Evolutionary conservation across 2,113 vertebrate genomes (phyloP).

Genomic region (Noturus placidus): DNA sequence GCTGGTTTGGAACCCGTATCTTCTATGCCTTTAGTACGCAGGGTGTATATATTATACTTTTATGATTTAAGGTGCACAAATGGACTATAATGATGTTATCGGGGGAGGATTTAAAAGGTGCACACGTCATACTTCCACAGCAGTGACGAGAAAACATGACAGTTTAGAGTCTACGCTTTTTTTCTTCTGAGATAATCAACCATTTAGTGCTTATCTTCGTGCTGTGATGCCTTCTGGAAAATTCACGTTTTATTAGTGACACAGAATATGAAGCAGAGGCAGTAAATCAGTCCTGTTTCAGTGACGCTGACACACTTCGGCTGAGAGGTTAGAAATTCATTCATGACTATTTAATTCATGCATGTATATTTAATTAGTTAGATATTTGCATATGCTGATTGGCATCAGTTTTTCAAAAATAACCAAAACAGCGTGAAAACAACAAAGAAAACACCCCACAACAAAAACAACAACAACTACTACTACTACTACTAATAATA

Average conservation of each 20-base stretch:
- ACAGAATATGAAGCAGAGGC: background rate
- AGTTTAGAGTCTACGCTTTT: background rate
- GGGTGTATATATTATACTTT: background rate
- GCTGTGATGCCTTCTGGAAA: background rate
- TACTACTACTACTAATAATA: too few species aligned
- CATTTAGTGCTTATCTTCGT: background rate
- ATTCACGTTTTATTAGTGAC: background rate
- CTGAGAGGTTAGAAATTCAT: background rate
- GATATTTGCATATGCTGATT: background rate
- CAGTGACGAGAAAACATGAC: background rate
- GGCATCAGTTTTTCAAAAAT: background rate
- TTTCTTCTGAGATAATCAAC: background rate
- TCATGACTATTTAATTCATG: background rate
- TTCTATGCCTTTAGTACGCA: background rate
- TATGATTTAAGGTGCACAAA: background rate
- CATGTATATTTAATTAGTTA: background rate
- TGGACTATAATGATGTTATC: too few species aligned
- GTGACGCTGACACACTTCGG: background rate
- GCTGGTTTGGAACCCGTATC: background rate
- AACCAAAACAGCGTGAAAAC: background rate
- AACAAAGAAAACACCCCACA: too few species aligned
- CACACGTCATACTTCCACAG: background rate
- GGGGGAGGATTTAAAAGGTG: background rate
- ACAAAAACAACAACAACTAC: too few species aligned
- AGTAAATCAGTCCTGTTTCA: background rate